Base-by-base conservation (phyloP, 2,797 vertebrate genomes). In the Rachycentron canadum region DNA sequence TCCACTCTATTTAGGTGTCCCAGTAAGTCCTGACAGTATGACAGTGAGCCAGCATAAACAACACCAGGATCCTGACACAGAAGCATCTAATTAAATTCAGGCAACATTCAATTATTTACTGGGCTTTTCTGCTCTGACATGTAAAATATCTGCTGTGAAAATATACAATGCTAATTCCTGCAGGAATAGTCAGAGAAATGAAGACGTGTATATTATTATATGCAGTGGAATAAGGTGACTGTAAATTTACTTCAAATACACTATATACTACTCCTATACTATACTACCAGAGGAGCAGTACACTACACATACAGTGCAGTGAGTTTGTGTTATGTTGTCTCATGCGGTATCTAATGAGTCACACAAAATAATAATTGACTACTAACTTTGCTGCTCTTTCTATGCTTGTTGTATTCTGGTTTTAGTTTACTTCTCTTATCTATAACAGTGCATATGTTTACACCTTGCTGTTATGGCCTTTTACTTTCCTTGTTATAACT, bases 361-460 rank as follows among this genome's bases (percentile, higher is more conserved):
- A n/a, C n/a, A n/a, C n/a, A 21, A 21, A 45, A 45, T 8, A 19
- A n/a, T n/a, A n/a, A n/a, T n/a, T n/a, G n/a, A n/a, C n/a, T n/a
- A n/a, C n/a, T n/a, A 19, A 13, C 16, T 58, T n/a, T 34, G 45
- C 9, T 50, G 30, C 23, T 59, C 13, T 13, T 45, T 36, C 36
- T 10, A 38, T 28, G 34, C 3, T 4, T 30, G 41, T 17, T 43
- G 3, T 23, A 7, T 38, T 26, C 7, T 13, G 38, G 41, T 30
- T 49, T 28, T 6, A 67, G 16, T 41, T 67, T 7, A 50, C 49
- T 50, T 50, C 23, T 74, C 55, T 59, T 25, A 26, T 59, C 23
- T 19, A 4, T 12, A 23, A 28, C 17, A 59, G 11, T 40, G 53
- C 28, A 6, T 23, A 9, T 59, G 58, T 40, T 19, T 23, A 17